Conservation (phyloP, 2,888 invertebrate genomes). For the Agrypnus murinus region DNA sequence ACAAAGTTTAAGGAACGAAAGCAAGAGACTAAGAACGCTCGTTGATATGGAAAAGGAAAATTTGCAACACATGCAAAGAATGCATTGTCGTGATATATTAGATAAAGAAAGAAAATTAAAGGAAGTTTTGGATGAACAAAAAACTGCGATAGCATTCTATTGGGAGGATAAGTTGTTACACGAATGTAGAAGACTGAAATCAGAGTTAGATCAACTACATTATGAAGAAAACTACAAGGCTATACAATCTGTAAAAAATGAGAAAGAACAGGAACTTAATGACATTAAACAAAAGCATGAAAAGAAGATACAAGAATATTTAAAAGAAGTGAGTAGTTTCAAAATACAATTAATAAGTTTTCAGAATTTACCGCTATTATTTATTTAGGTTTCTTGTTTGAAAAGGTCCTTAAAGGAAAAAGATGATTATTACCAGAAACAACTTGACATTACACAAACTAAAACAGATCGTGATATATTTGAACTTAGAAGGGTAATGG, state of each 20-base stretch:
- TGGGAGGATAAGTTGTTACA: slow-evolving; percentile 79
- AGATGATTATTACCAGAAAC: slow-evolving; percentile 74
- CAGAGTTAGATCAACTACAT: slow-evolving; percentile 77
- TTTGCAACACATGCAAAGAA: slow-evolving; percentile 67
- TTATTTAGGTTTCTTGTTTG: slow-evolving; percentile 76
- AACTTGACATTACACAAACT: slow-evolving; percentile 77
- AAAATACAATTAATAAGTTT: not conserved
- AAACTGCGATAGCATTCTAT: slow-evolving; percentile 75
- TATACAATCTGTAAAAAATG: slow-evolving; percentile 73
- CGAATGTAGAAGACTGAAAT: slow-evolving; percentile 77
- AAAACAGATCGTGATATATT: slow-evolving; percentile 81
- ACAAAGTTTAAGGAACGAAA: slow-evolving; percentile 73
- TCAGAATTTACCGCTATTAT: not conserved
- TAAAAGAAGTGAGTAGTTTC: slow-evolving; percentile 72
- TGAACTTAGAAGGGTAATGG: slow-evolving; percentile 81
- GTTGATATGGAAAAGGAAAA: slow-evolving; percentile 70
- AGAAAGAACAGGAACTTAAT: slow-evolving; percentile 76
- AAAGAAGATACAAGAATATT: slow-evolving; percentile 70
- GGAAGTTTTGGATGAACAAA: slow-evolving; percentile 72
- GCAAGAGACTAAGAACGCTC: slow-evolving; percentile 68
- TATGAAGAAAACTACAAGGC: slow-evolving; percentile 76
- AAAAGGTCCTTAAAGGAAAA: slow-evolving; percentile 79
- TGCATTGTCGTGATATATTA: slow-evolving; percentile 69
- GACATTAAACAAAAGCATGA: slow-evolving; percentile 75
- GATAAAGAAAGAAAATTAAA: slow-evolving; percentile 70